Evolutionary conservation across 2,113 vertebrate genomes (phyloP).

Genomic region (Oreochromis niloticus): DNA sequence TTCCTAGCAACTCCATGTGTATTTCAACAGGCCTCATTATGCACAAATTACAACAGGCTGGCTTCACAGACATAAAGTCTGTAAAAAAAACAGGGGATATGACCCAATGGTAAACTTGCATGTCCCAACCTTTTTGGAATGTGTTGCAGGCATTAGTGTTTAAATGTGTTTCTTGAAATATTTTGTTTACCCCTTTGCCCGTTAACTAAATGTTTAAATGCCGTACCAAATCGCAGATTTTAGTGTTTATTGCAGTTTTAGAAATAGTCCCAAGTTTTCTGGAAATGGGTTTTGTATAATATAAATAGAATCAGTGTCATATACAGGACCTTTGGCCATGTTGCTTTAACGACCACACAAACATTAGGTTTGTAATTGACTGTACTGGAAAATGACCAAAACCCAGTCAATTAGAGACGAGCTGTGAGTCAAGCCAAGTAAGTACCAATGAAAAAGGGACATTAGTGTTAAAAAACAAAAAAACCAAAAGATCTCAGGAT

Average conservation of each 20-base stretch:
- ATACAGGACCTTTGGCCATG: neutral
- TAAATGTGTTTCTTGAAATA: neutral
- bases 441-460: neutral
- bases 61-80: neutral
- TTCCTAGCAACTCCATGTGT: neutral
- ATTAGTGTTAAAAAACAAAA: neutral
- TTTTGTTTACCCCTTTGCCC: neutral
- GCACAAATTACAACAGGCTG: neutral
- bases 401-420: neutral
- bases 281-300: neutral
- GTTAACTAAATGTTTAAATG: neutral
- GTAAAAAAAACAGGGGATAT: neutral
- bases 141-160: neutral
- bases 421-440: neutral
- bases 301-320: neutral
- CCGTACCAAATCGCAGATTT: accelerated
- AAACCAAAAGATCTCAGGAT: neutral
- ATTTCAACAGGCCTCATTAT: neutral
- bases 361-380: neutral
- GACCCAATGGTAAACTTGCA: neutral
- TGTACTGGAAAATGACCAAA: neutral
- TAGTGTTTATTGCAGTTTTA: neutral
- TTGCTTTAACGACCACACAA: neutral
- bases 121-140: neutral
- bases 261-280: neutral